phyloP scores from a whole-genome alignment of 1,140 invertebrate genomes.

The Centruroides vittatus region DNA sequence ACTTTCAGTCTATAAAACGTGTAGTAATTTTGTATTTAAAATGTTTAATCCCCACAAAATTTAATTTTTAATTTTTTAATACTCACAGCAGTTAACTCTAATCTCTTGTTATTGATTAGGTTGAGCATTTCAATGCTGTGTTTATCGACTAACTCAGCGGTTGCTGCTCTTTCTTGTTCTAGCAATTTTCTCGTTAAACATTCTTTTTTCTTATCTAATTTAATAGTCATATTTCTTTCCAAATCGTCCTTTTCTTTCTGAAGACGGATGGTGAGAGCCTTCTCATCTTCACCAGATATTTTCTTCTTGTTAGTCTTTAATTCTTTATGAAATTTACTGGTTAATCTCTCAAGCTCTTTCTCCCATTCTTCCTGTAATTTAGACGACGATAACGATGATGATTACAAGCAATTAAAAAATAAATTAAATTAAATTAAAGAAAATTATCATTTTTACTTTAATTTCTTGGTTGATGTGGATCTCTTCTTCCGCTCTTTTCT shows the following conservation, averaged over 20 bases:
- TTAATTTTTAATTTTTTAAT: too few species aligned
- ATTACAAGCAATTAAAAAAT: too few species aligned
- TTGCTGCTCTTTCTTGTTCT: conserved; percentile 85
- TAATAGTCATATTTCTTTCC: conserved; percentile 89
- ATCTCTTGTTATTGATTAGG: conserved; percentile 77
- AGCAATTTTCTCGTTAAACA: conserved; percentile 78
- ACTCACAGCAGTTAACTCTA: conserved; percentile 62
- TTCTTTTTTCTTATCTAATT: conserved; percentile 88
- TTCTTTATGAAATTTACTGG: conserved; percentile 74
- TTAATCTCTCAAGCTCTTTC: conserved; percentile 75
- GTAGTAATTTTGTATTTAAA: too few species aligned
- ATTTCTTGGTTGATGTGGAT: conserved; percentile 30
- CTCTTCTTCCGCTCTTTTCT: conserved; percentile 78
- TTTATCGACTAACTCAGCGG: conserved; percentile 83
- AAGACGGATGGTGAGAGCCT: conserved; percentile 58
- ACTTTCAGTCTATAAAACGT: too few species aligned
- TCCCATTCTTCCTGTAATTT: conserved; percentile 83
- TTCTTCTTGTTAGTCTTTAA: conserved; percentile 48
- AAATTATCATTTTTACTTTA: conserved; percentile 6
- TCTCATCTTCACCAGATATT: conserved; percentile 49
- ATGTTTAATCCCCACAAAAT: too few species aligned
- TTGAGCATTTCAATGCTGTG: conserved; percentile 93
- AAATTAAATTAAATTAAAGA: too few species aligned
- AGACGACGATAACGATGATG: too few species aligned
- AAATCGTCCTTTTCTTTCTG: conserved; percentile 76